Percentiles rank a stretch among this genome's conserved stretches.
Evolutionary conservation across 2,113 vertebrate genomes (phyloP).

Genomic region (Stigmatopora argus): DNA sequence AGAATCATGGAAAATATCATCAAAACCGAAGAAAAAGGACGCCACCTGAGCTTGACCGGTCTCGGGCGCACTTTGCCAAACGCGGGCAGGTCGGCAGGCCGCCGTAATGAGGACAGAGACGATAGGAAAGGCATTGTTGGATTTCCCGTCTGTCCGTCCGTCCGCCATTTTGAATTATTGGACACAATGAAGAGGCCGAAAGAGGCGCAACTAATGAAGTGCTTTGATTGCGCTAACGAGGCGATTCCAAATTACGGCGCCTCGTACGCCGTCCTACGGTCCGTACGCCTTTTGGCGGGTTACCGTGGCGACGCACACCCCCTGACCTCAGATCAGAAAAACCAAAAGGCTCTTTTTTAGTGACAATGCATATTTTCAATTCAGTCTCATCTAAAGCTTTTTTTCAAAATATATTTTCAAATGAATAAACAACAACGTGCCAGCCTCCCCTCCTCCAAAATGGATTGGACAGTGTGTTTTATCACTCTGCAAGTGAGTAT

Average conservation of each 20-base stretch:
- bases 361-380: too few species aligned
- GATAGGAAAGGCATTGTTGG: neutral
- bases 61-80: neutral
- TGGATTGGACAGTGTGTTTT: too few species aligned
- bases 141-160: neutral
- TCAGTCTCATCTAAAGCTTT: too few species aligned
- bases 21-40: too few species aligned
- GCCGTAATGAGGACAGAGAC: neutral
- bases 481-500: too few species aligned
- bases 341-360: too few species aligned
- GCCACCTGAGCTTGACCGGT: neutral
- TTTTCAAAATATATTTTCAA: too few species aligned
- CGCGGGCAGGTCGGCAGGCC: neutral
- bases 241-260: too few species aligned
- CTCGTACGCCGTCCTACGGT: too few species aligned
- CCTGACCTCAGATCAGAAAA: too few species aligned
- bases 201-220: conserved; percentile 37
- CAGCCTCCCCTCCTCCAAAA: too few species aligned
- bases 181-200: conserved; percentile 22
- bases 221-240: conserved; percentile 46
- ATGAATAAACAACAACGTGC: too few species aligned
- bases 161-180: conserved; percentile 6
- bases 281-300: conserved; percentile 8
- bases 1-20: neutral
- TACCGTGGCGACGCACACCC: conserved; percentile 15